Evolutionary conservation across 2,113 vertebrate genomes (phyloP), one percentile per base, ranked within the genome.

Genomic region (Phylloscopus trochiloides): DNA sequence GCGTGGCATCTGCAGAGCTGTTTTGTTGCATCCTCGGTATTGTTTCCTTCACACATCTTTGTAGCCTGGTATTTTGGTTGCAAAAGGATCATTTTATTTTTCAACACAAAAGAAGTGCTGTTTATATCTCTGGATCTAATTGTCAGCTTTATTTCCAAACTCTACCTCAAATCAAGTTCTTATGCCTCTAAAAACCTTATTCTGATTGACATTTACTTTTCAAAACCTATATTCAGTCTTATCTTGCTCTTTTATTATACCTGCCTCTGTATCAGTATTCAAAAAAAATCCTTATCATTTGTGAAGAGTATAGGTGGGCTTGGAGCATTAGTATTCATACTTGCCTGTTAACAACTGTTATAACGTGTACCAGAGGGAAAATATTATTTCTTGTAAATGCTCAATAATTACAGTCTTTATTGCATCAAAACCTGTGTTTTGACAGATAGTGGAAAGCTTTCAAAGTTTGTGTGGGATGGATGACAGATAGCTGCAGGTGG

Each of bases 381-480:
- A 97, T 97, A 97, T 95, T 96, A 97, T 97, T 97, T 97, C 97
- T 97, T 95, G 93, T 96, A 98, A 97, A 96, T 97, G 97, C 96
- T 97, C 96, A 91, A 95, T 98, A 98, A 98, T 98, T 97, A 97
- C 67, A 97, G 98, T 97, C 97, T 98, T 98, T 97, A 98, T 97
- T 97, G 95, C 96, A 97, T 97, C 97, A 97, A 96, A 93, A 94
- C 92, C 97, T 91, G 61, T 97, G 96, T 93, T 94, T 96, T 98
- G 97, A 97, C 97, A 98, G 94, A 75, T 91, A 96, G 93, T 96
- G 91, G 96, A 97, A 98, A 97, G 96, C 95, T 97, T 97, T 97
- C 66, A 90, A 84, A 73, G 84, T 94, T 73, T 95, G 52, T 54
- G 50, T 96, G 91, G 96, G 96, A 97, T 94, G 95, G 92, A 72